Evolutionary conservation across 1,140 invertebrate genomes (phyloP), one percentile per base, ranked within the genome.

Genomic region (Cataglyphis hispanica): DNA sequence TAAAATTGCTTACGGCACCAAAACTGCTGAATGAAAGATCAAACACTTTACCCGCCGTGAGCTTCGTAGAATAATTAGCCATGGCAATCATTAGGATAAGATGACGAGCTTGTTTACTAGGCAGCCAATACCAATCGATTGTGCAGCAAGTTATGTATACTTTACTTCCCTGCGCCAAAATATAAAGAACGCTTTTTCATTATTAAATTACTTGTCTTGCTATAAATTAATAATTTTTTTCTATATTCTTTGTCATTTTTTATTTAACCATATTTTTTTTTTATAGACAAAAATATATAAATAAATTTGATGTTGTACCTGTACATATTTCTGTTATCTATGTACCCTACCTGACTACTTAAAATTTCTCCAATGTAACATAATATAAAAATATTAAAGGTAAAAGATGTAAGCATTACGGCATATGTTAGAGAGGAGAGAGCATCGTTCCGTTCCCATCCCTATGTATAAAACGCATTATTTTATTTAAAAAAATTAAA

Each of bases 331-430:
- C 19, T 58, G 50, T 69, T 27, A 74, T 75, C 25, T 46, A 56
- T 10, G 0, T 37, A 74, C 10, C 11, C 1, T 84, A 92, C 91
- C 91, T 92, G 83, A 70, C 27, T 70, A 34, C 37, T 88, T 31
- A 92, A 77, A 77, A 85, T 60, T 86, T 92, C 91, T 1, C 91
- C 90, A 69, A 91, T 89, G 40, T 91, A 91, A 86, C 91, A 92
- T 84, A 90, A 89, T 85, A 91, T 86, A 40, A 90, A 92, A 80
- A 92, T 90, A 75, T 92, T 91, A 8, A 89, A 89, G 0, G 74
- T 84, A 31, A 91, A 89, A 1, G 90, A 91, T 50, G 80, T 22
- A 10, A 89, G 61, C 34, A 91, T 76, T 40, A 86, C 70, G 19
- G 72, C 75, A 90, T 63, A 87, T 16, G 77, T 83, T 2, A 60